Conservation (phyloP, 2,797 vertebrate species). For the Adrianichthys oophorus region DNA sequence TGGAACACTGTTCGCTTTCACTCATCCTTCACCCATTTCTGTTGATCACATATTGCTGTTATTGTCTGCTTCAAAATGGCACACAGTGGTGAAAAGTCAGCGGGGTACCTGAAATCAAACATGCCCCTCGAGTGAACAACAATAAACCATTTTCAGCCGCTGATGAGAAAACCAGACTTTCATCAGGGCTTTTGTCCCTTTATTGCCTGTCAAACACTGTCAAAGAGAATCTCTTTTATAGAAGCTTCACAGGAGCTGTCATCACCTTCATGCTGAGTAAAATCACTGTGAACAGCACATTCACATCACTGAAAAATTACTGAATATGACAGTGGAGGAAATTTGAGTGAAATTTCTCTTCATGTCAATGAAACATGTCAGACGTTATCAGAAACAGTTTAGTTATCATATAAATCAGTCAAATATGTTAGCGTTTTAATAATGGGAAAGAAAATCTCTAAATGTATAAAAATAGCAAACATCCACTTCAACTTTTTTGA, state of each 20-base stretch:
- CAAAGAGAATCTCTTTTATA: slow-evolving; percentile 12
- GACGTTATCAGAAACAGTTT: background rate
- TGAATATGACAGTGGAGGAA: background rate
- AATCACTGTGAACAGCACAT: slow-evolving; percentile 9
- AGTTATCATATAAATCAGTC: no score
- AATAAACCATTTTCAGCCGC: slow-evolving; percentile 21
- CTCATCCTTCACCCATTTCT: no score
- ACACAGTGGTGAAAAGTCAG: slow-evolving; percentile 5
- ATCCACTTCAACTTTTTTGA: no score
- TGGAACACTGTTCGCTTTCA: no score
- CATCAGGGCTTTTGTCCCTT: slow-evolving; percentile 45
- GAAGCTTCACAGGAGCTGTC: slow-evolving; percentile 32
- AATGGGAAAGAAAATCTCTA: no score
- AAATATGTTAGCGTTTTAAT: no score
- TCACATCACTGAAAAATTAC: background rate
- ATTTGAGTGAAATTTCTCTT: background rate
- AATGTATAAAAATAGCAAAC: no score
- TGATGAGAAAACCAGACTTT: slow-evolving; percentile 34
- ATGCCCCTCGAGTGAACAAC: slow-evolving; percentile 39
- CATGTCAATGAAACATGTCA: background rate
- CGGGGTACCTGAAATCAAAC: slow-evolving; percentile 31
- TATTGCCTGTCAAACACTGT: slow-evolving; percentile 1
- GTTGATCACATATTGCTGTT: slow-evolving; percentile 17
- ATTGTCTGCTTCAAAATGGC: slow-evolving; percentile 23
- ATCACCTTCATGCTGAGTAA: slow-evolving; percentile 5